Evolutionary conservation across 2,888 invertebrate species (phyloP), one percentile per base, ranked within the genome.

Genomic region (Frankliniella fusca): DNA sequence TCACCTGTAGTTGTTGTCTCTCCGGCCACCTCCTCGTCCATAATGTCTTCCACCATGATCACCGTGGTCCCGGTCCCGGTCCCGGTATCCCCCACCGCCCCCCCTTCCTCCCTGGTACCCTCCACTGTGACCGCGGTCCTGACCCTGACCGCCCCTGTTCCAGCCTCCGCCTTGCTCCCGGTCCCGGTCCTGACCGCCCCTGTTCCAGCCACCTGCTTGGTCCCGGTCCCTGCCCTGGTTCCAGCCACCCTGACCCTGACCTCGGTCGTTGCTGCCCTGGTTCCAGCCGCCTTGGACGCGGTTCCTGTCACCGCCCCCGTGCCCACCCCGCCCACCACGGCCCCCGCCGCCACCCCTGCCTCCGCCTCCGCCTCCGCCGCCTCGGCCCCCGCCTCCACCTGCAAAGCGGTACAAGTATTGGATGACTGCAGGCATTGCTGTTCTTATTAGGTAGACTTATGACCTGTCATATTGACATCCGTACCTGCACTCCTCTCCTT

Each of bases 281-380:
- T 87, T 88, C 87, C 89, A 89, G 83, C 88, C 88, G 48, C 89
- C 88, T 84, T 89, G 88, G 83, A 88, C 88, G 84, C 88, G 86
- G 48, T 87, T 87, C 76, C 88, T 87, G 49, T 87, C 85, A 80
- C 86, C 86, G 81, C 85, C 85, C 82, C 85, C 86, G 23, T 86
- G 85, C 83, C 85, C 70, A 84, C 84, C 80, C 85, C 86, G 80
- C 85, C 86, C 85, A 85, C 87, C 49, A 86, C 86, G 49, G 86
- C 86, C 82, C 85, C 86, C 27, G 86, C 85, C 54, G 83, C 83
- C 38, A 84, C 83, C 81, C 15, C 81, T 61, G 7, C 61, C 61
- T 0, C 61, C 61, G 18, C 61, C 61, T 61, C 61, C 61, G 20
- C 61, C 87, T 80, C 61, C 61, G 10, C 61, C 61, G 20, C 61